These are phyloP conservation scores for Chymomyza procnemis DNA, from an alignment of 2,888 invertebrate genomes.

Conservation along the genomic window DNA sequence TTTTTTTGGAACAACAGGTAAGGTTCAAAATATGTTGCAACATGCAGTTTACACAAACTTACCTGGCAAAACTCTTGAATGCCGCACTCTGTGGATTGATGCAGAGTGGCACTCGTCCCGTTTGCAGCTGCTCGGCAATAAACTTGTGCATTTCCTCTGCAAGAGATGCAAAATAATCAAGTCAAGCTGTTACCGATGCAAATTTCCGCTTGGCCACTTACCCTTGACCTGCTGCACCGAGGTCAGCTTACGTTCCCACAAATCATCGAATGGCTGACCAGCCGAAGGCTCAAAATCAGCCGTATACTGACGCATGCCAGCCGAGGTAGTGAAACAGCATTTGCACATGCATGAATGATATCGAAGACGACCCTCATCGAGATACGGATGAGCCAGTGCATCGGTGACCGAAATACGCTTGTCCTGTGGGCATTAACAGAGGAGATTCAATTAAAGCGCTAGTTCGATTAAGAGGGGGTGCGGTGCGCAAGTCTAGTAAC, in stretches of 20 bases:
- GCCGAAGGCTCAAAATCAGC: conserved; percentile 97
- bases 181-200: not conserved
- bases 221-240: conserved; percentile 97
- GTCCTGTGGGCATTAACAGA: conserved; percentile 82
- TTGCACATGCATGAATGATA: conserved; percentile 99
- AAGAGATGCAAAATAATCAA: conserved; percentile 51
- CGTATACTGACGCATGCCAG: conserved; percentile 90
- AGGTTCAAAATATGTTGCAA: not conserved
- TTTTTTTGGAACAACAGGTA: not conserved
- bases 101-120: conserved; percentile 97
- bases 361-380: conserved; percentile 97
- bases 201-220: conserved; percentile 74
- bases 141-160: conserved; percentile 99
- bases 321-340: conserved; percentile 92
- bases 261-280: conserved; percentile 94
- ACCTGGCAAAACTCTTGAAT: conserved; percentile 99
- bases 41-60: conserved; percentile 79
- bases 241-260: conserved; percentile 96
- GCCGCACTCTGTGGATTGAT: conserved; percentile 99
- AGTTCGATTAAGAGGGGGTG: not conserved
- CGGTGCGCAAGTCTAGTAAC: not conserved
- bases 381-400: conserved; percentile 97
- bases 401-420: conserved; percentile 96
- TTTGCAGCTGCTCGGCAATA: conserved; percentile 97
- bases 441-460: conserved; percentile 4